phyloP scores from a whole-genome alignment of 2,113 vertebrate genomes.

The Crotalus horridus region DNA sequence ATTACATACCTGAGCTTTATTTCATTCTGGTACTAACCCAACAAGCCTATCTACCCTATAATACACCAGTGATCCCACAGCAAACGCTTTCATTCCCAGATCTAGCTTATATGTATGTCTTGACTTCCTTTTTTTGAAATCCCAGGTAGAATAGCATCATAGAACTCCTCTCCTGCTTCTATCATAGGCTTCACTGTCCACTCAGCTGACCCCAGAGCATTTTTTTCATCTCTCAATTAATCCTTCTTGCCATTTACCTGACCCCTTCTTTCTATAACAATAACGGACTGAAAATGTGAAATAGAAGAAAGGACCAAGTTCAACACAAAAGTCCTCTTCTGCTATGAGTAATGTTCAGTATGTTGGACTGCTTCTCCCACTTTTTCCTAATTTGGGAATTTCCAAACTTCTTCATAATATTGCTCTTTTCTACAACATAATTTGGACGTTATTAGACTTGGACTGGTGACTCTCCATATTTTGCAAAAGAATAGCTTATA shows the following conservation, averaged over 20 bases:
- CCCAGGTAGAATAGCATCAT: neutral
- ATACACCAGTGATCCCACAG: neutral
- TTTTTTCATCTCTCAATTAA: neutral
- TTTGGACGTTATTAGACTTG: neutral
- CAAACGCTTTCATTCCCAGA: neutral
- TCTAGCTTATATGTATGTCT: neutral
- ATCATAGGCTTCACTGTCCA: neutral
- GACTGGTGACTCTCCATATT: neutral
- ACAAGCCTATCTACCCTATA: neutral
- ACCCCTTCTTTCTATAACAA: neutral
- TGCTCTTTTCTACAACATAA: neutral
- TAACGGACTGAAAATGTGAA: neutral
- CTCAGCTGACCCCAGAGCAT: neutral
- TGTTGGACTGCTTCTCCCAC: neutral
- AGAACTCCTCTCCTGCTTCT: neutral
- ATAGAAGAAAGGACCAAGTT: neutral
- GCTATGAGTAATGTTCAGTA: neutral
- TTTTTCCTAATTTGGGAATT: neutral
- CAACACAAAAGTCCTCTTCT: neutral
- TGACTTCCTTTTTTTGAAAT: neutral
- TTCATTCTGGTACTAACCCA: neutral
- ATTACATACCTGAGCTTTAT: neutral
- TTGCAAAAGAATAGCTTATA: neutral
- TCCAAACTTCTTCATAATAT: neutral
- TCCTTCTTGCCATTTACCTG: neutral